Conservation (phyloP, 2,113 vertebrate genomes). For the Dryoscopus gambensis region DNA sequence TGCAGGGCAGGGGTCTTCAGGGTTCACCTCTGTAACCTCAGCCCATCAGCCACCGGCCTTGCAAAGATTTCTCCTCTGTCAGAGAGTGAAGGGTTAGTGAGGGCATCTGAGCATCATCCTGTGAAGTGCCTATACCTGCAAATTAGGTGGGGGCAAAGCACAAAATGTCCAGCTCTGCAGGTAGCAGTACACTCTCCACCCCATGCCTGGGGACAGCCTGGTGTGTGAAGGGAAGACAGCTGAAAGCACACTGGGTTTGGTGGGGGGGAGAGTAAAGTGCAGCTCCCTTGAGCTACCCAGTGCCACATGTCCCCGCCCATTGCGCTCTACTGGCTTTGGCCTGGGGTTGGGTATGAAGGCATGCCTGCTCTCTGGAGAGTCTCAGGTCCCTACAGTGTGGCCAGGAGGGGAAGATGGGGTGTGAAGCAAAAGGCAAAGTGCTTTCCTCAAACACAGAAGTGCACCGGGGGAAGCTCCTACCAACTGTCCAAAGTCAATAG, state of each 20-base stretch:
- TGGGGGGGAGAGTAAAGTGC: background rate
- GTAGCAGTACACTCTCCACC: background rate
- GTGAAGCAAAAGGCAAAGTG: background rate
- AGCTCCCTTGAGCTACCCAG: background rate
- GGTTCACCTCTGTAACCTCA: background rate
- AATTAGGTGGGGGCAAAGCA: background rate
- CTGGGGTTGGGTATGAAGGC: background rate
- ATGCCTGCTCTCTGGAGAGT: background rate
- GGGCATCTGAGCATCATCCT: background rate
- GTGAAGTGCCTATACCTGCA: background rate
- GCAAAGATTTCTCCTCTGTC: background rate
- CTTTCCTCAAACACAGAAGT: background rate
- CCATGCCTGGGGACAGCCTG: background rate
- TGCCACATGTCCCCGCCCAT: background rate
- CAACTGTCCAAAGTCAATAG: background rate
- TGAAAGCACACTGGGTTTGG: background rate
- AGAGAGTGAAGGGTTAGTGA: background rate
- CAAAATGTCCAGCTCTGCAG: background rate
- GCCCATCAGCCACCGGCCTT: background rate
- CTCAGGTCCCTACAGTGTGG: background rate
- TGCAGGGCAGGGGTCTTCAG: background rate
- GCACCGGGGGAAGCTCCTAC: fast-evolving
- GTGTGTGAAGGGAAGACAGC: background rate
- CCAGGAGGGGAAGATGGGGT: background rate
- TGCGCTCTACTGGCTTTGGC: background rate